These are phyloP conservation scores for Ornithoptera priamus DNA, from an alignment of 2,888 invertebrate species.

Conservation along the genomic window DNA sequence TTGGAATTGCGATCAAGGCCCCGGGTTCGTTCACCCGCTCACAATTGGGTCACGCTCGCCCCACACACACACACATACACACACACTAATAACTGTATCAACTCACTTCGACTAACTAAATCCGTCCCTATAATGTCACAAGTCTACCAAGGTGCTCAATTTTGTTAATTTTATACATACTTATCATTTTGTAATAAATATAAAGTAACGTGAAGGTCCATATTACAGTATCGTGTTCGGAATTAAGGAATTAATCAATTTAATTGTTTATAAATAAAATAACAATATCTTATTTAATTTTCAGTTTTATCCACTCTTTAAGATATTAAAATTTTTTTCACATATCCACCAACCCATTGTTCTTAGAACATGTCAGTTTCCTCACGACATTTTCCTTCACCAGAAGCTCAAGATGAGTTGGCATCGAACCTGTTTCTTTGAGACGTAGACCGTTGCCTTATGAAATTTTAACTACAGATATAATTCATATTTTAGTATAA, in stretches of 20 bases:
- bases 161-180: constrained; percentile 32
- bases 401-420: too few species aligned
- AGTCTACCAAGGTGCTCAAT: constrained; percentile 39
- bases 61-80: constrained; percentile 52
- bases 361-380: too few species aligned
- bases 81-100: constrained; percentile 69
- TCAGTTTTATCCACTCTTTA: background rate
- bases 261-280: background rate
- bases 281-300: too few species aligned
- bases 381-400: too few species aligned
- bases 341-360: too few species aligned
- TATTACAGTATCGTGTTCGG: constrained; percentile 12
- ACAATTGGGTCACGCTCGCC: constrained; percentile 74
- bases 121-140: constrained; percentile 69
- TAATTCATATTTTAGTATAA: background rate
- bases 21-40: constrained; percentile 74
- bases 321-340: too few species aligned
- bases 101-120: constrained; percentile 58
- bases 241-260: constrained; percentile 13
- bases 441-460: too few species aligned
- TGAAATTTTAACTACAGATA: background rate
- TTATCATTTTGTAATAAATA: constrained; percentile 27
- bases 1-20: constrained; percentile 79
- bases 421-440: too few species aligned
- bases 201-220: constrained; percentile 22